phyloP scores from a whole-genome alignment of 2,888 invertebrate species.

The Sthenelais limicola region DNA sequence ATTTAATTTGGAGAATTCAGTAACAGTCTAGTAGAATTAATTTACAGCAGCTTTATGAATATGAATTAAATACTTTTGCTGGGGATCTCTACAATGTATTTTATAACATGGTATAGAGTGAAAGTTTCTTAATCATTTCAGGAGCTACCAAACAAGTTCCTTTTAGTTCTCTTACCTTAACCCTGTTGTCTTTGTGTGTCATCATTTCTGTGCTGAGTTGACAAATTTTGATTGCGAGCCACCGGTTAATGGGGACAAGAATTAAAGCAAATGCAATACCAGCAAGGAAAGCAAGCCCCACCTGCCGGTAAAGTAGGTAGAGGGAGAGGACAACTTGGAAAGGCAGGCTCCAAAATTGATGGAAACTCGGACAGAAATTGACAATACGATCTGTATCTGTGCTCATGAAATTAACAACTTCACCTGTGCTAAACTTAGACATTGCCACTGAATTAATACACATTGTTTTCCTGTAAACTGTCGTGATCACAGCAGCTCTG shows the following conservation, averaged over 20 bases:
- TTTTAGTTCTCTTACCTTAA: slow-evolving; percentile 75
- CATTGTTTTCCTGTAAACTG: slow-evolving; percentile 83
- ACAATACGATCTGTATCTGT: slow-evolving; percentile 96
- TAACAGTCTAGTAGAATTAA: too few relatives aligned
- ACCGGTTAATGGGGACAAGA: slow-evolving; percentile 93
- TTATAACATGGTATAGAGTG: too few relatives aligned
- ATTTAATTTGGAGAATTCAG: too few relatives aligned
- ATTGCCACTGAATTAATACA: slow-evolving; percentile 73
- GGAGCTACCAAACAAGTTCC: too few relatives aligned
- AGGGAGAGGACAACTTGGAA: slow-evolving; percentile 77
- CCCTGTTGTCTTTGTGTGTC: slow-evolving; percentile 90
- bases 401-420: slow-evolving; percentile 96
- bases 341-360: slow-evolving; percentile 97
- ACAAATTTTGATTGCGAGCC: slow-evolving; percentile 91
- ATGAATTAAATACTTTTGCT: too few relatives aligned
- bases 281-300: slow-evolving; percentile 91
- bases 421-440: slow-evolving; percentile 78
- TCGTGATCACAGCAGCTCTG: slow-evolving; percentile 86
- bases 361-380: slow-evolving; percentile 96
- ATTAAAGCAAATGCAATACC: slow-evolving; percentile 89
- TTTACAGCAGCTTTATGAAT: too few relatives aligned
- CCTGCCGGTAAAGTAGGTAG: slow-evolving; percentile 75
- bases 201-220: slow-evolving; percentile 88
- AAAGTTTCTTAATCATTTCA: too few relatives aligned
- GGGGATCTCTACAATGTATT: too few relatives aligned